Base-by-base conservation (phyloP, 2,113 vertebrate genomes). In the Sinocyclocheilus anophthalmus region DNA sequence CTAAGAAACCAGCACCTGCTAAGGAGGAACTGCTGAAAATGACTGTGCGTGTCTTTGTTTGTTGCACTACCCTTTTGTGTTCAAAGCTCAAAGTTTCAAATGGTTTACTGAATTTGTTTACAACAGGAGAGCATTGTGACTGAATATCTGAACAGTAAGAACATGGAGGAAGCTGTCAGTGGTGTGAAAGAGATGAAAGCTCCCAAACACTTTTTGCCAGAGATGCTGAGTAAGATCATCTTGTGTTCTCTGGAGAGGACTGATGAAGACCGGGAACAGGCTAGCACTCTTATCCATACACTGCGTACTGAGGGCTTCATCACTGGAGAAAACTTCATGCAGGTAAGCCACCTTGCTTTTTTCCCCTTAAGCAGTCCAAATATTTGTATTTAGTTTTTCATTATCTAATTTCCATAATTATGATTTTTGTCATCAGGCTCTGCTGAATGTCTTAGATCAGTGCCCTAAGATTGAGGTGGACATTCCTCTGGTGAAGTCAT, bases 401-500 rank as follows among this genome's bases (percentile, higher is more conserved):
- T 39, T 11, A 24, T 16, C 20, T 82, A 63, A 26, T 57, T 82
- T 14, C 20, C 4, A 12, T 20, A 11, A 30, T 55, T 81, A 7
- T 45, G 5, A 3, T 59, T n/a, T 42, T 73, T 24, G 3, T 86
- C 76, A 6, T 0, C 89, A 99, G 98, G 97, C 97, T 86, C 97
- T 99, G 93, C 95, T 97, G 86, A 97, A 93, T 76, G 97, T 99
- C 83, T 94, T 99, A 94, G 98, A 99, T 94, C 98, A 98, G 95
- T 99, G 98, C 91, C 96, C 97, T 33, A 98, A 99, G 93, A 95
- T 99, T 90, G 98, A 99, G 94, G 93, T 95, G 87, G 97, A 98
- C 89, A 96, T 99, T 84, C 98, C 98, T 14, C 94, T 99, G 94
- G 98, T 99, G 92, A 99, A 99, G 95, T 99, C 98, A 11, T 99